phyloP scores from a whole-genome alignment of 2,888 invertebrate species.

The Nomada fucata region DNA sequence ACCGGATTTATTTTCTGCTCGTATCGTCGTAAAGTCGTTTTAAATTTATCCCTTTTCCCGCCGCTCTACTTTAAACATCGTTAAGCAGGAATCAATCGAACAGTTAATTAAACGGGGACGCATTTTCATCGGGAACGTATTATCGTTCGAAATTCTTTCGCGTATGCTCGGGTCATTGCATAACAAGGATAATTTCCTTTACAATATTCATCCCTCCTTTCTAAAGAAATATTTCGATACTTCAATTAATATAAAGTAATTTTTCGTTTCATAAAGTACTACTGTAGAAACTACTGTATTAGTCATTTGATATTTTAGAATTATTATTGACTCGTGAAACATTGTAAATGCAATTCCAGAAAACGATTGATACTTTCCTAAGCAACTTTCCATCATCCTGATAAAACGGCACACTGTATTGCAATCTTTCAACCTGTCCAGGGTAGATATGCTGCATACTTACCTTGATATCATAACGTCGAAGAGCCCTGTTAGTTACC shows the following conservation, averaged over 20 bases:
- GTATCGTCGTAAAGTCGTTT: conserved; percentile 13
- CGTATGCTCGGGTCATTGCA: no score
- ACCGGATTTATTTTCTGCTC: conserved; percentile 37
- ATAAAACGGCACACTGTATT: not conserved
- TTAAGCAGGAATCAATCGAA: not conserved
- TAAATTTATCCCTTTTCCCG: conserved; percentile 23
- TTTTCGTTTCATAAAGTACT: no score
- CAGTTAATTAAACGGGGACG: no score
- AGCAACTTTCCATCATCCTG: not conserved
- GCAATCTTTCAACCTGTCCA: not conserved
- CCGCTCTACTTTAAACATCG: conserved; percentile 9
- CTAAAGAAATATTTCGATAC: no score
- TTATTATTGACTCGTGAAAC: no score
- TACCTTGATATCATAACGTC: conserved; percentile 24
- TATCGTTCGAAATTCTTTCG: conserved; percentile 1
- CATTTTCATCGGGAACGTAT: not conserved
- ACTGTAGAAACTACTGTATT: no score
- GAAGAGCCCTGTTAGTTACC: conserved; percentile 16
- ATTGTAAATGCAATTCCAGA: not conserved
- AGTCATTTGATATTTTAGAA: no score
- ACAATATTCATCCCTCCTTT: no score
- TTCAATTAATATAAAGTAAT: no score
- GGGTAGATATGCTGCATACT: not conserved
- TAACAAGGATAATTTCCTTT: not conserved
- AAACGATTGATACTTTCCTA: not conserved